phyloP scores from a whole-genome alignment of 2,797 vertebrate species.

The Acropternis orthonyx region DNA sequence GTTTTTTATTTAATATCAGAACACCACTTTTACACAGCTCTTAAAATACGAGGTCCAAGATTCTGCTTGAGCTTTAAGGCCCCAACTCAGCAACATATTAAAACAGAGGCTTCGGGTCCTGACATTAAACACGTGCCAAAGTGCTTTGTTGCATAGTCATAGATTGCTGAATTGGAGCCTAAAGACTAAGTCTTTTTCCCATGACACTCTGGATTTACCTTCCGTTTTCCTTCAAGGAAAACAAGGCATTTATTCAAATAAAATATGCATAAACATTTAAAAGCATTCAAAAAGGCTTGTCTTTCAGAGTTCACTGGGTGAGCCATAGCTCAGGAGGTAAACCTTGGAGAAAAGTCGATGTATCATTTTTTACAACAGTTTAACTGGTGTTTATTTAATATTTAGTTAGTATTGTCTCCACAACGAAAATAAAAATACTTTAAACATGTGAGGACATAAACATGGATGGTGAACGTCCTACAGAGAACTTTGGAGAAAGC shows the following conservation, averaged over 20 bases:
- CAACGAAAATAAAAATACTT: constrained; percentile 44
- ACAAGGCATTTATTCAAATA: neutral
- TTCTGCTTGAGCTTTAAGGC: constrained; percentile 34
- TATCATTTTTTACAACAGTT: neutral
- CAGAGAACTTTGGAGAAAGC: constrained; percentile 79
- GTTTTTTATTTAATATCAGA: constrained; percentile 64
- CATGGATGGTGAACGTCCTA: constrained; percentile 63
- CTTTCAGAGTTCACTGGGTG: neutral
- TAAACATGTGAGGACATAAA: constrained; percentile 31
- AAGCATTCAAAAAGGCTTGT: neutral
- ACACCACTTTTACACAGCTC: constrained; percentile 54
- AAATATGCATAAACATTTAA: neutral
- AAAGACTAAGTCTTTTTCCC: neutral
- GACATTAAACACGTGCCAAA: constrained; percentile 53
- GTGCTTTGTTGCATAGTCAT: constrained; percentile 19
- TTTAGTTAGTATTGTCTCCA: constrained; percentile 6
- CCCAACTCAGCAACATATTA: constrained; percentile 50
- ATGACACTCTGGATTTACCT: neutral
- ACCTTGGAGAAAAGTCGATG: neutral
- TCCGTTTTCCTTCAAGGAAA: neutral
- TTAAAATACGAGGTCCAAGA: constrained; percentile 37
- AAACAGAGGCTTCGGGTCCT: constrained; percentile 37
- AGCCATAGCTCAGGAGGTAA: neutral
- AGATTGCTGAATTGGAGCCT: constrained; percentile 11
- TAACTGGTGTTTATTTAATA: neutral